Evolutionary conservation across 2,113 vertebrate genomes (phyloP), one percentile per base, ranked within the genome.

Genomic region (Halichoerus grypus): DNA sequence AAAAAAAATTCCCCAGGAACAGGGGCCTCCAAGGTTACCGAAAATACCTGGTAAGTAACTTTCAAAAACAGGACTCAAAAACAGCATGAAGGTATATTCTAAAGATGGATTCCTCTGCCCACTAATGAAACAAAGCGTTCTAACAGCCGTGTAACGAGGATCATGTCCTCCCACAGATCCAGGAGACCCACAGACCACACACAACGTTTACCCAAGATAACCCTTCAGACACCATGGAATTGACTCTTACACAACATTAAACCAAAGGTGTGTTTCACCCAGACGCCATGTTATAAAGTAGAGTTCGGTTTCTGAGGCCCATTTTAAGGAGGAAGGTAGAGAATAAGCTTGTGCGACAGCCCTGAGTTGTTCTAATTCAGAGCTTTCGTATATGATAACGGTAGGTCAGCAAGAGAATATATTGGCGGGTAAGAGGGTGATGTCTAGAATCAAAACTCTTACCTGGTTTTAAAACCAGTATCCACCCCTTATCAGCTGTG

Each of bases 91-190:
- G 57, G 55, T 21, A 0, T 69, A 39, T 2, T 59, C 26, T 53
- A 61, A 84, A 0, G 5, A 72, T 13, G 0, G 10, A 61, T 28
- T n/a, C 51, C 46, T 82, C 16, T 19, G 26, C 7, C 33, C 59
- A 28, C 19, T 77, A 53, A 94, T 7, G 24, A 76, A 55, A 91
- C 21, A 4, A 7, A 21, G 6, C 6, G 7, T 3, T 57, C 31
- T 22, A 4, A 65, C 1, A 53, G 55, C 36, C 0, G 0, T 19
- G 3, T 18, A 14, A 26, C 3, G 67, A 61, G 46, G 4, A 31
- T 3, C 0, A 13, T 0, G 3, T 31, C 4, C 19, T 81, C 28
- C 4, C 51, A 57, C 2, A 19, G 5, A 55, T 18, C 5, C 1
- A 46, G 57, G 61, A 57, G 36, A 28, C 39, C 49, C 63, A 36